Evolutionary conservation across 1,140 invertebrate species (phyloP), one percentile per base, ranked within the genome.

Genomic region (Neodiprion pinetum): DNA sequence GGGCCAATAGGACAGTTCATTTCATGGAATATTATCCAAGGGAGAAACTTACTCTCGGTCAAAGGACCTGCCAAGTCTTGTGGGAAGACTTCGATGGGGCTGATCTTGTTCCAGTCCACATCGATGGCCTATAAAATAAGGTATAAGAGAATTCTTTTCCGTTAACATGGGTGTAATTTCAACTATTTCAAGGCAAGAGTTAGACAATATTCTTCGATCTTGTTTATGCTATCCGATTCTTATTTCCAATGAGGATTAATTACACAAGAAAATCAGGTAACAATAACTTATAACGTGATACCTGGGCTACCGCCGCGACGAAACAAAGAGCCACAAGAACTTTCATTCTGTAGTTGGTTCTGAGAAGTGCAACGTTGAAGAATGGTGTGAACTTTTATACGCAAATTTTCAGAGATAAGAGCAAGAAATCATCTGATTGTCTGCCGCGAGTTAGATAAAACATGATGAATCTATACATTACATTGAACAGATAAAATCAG

Each of bases 251-350:
- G 5, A 40, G 28, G 28, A 40, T 40, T 40, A 40, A 3, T 40
- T 40, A 40, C 28, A 40, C 28, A 40, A 40, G 1, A 40, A 40
- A 40, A 40, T 5, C 28, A 40, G 28, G 28, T 40, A 40, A 40
- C 28, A 4, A 5, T 40, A 40, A 40, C 28, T 40, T 40, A 40
- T 40, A 40, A 40, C 28, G 5, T 40, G 1, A 8, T 23, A 69
- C 67, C 67, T 69, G 67, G 21, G 40, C 67, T 3, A 21, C 12
- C 4, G 40, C 67, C 11, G 40, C 67, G 67, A 69, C 67, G 67
- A 69, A 69, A 11, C 14, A 69, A 69, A 69, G 67, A 7, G 67
- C 67, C 40, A 69, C 14, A 23, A 69, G 12, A 21, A 69, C 11
- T 69, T 69, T 69, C 67, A 69, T 69, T 23, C 5, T 69, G 67